Evolutionary conservation across 1,140 invertebrate species (phyloP), one percentile per base, ranked within the genome.

Genomic region (Chrysopa pallens): DNA sequence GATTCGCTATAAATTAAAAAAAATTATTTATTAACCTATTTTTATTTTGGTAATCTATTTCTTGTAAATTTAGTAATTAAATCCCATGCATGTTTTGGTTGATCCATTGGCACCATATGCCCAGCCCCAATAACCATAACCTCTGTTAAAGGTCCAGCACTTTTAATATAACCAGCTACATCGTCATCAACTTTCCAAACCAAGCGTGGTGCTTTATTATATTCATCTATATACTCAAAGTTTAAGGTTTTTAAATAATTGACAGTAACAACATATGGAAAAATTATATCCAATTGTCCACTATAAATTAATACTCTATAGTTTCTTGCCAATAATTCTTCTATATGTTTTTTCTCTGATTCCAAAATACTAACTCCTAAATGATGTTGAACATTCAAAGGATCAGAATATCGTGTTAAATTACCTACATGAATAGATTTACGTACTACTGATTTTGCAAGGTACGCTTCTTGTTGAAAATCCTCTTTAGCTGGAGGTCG

Each of bases 211-310:
- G 80, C 72, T 31, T 61, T 68, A 47, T 70, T 71, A 54, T 84
- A 89, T 6, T 70, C 64, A 1, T 72, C 63, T 0, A 73, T 60
- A 2, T 71, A 74, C 23, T 64, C 59, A 68, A 86, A 90, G 33
- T 79, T 64, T 0, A 90, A 55, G 8, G 73, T 61, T 29, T 62
- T 62, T 6, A 90, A 56, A 54, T 80, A 87, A 49, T 77, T 78
- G 38, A 78, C 69, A 0, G 84, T 86, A 28, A 82, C 52, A 0
- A 82, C 76, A 58, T 85, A 84, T 1, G 84, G 77, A 3, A 87
- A 76, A 51, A 89, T 86, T 12, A 91, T 78, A 54, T 91, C 86
- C 31, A 90, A 54, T 53, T 89, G 84, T 1, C 86, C 86, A 53
- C 76, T 87, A 55, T 88, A 91, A 39, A 83, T 68, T 6, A 83